Evolutionary conservation across 2,797 vertebrate species (phyloP), one percentile per base, ranked within the genome.

Genomic region (Leucoraja ocellata): DNA sequence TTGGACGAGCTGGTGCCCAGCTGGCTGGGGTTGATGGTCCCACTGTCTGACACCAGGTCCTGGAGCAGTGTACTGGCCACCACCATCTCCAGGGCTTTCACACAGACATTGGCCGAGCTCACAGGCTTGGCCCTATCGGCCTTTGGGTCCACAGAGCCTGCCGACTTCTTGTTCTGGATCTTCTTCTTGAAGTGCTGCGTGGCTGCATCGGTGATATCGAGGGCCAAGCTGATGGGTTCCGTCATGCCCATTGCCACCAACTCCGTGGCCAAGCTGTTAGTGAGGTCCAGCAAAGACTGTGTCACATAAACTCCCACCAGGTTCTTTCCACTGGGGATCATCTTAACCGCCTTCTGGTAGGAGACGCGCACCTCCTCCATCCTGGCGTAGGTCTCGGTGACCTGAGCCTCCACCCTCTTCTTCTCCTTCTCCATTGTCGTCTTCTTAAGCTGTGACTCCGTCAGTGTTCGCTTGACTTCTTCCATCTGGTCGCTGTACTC

Each of bases 61-160:
- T 92, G 90, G 46, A 92, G 71, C 39, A 76, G 21, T 4, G 8
- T 23, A 4, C 36, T 92, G 90, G 58, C 90, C 25, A 92, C 2
- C 23, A 92, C 4, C 90, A 92, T 92, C 90, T 92, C 90, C 71
- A 92, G 16, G 2, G 71, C 90, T 14, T 76, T 92, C 90, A 92
- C 36, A 13, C 36, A 92, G 71, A 92, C 4, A 4, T 39, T 32
- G 1, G 6, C 14, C 11, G 71, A 46, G 36, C 25, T 13, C 23
- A 21, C 39, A 7, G 23, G 46, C 36, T 8, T 14, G 21, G 9
- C 68, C 14, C 1, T 25, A 6, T 76, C 39, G 32, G 79, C 79
- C 79, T 79, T 36, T 63, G 23, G 9, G 1, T 58, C 54, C 28
- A 54, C 23, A 25, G 80, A 83, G 63, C 18, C 7, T 11, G 9